phyloP scores from a whole-genome alignment of 2,113 vertebrate species.

The Bothrops jararaca region DNA sequence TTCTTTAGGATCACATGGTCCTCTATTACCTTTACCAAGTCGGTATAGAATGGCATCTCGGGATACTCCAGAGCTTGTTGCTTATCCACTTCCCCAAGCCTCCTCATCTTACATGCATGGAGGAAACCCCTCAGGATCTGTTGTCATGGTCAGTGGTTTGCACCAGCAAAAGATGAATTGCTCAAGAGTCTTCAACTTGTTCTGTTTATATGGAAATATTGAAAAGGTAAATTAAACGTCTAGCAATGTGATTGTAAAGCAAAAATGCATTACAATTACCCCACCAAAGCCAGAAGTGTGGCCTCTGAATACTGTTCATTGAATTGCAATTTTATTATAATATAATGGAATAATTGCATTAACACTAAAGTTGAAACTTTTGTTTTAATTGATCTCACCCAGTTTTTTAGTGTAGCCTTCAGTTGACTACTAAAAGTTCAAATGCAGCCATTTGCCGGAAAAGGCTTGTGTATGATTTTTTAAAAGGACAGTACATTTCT shows the following conservation, averaged over 20 bases:
- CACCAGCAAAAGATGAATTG: conserved; percentile 97
- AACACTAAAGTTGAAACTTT: background rate
- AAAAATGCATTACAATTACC: background rate
- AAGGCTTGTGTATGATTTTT: background rate
- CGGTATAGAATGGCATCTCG: conserved; percentile 87
- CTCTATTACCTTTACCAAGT: conserved; percentile 88
- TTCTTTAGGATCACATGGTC: conserved; percentile 82
- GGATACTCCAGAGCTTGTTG: conserved; percentile 91
- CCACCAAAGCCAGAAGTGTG: background rate
- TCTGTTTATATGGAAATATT: conserved; percentile 97
- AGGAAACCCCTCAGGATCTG: conserved; percentile 82
- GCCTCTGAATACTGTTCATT: background rate
- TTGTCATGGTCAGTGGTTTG: conserved; percentile 95
- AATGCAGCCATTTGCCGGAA: background rate
- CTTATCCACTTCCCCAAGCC: conserved; percentile 90
- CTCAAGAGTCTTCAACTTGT: conserved; percentile 94
- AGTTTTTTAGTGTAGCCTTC: background rate
- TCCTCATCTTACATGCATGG: conserved; percentile 88
- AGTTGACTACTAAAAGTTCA: background rate
- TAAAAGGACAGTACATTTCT: background rate
- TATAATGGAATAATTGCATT: background rate
- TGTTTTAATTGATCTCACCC: background rate
- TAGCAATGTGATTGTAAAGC: background rate
- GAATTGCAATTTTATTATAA: background rate
- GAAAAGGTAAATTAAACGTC: conserved; percentile 81